Percentiles rank a stretch among this genome's conserved stretches.
These are phyloP conservation scores for Sterna hirundo DNA, from an alignment of 2,113 vertebrate genomes.

Conservation along the genomic window DNA sequence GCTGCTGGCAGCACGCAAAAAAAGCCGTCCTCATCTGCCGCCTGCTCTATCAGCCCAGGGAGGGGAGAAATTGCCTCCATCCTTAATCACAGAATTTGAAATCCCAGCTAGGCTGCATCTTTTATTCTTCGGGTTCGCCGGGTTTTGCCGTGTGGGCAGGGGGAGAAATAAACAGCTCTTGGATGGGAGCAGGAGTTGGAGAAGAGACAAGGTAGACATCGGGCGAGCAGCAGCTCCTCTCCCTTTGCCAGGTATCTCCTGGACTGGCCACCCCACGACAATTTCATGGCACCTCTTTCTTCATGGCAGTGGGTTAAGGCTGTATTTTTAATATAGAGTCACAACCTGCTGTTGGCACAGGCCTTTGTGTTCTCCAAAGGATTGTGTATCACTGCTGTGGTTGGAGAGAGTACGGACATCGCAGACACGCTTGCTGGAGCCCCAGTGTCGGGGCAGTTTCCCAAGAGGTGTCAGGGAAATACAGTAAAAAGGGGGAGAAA, in stretches of 20 bases:
- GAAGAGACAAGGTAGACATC: neutral
- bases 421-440: accelerated
- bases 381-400: neutral
- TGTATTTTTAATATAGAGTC: neutral
- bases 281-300: neutral
- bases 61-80: conserved; percentile 58
- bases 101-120: conserved; percentile 66
- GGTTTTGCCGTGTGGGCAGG: neutral
- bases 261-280: neutral
- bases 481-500: neutral
- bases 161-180: neutral
- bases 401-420: accelerated
- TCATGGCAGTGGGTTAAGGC: neutral
- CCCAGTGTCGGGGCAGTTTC: neutral
- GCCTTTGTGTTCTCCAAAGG: neutral
- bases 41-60: conserved; percentile 59
- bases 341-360: accelerated
- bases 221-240: neutral
- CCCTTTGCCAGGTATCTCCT: neutral
- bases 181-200: neutral
- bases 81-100: conserved; percentile 73
- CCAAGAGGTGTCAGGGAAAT: neutral
- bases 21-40: conserved; percentile 60
- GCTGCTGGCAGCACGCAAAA: conserved; percentile 70
- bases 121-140: conserved; percentile 59